These are phyloP conservation scores for Elegia similella DNA, from an alignment of 2,888 invertebrate species.

Conservation along the genomic window DNA sequence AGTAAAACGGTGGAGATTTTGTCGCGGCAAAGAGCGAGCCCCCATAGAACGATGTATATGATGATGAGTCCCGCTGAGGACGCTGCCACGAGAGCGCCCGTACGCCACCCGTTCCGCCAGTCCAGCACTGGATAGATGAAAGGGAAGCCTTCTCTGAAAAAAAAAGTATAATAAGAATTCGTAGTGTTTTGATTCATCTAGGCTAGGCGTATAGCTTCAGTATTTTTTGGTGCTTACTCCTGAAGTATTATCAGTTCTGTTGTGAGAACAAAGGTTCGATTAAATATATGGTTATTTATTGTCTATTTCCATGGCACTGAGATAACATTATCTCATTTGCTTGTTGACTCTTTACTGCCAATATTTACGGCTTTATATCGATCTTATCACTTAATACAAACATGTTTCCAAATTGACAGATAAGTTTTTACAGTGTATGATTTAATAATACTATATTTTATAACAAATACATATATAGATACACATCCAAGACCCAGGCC, in stretches of 20 bases:
- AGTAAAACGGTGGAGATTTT: conserved; percentile 45
- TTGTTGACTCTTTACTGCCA: not conserved
- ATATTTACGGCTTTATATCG: not conserved
- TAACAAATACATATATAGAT: no score
- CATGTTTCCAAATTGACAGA: conserved; percentile 21
- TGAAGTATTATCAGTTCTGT: not conserved
- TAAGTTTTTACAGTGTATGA: no score
- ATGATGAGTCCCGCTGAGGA: conserved; percentile 47
- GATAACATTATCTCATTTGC: not conserved
- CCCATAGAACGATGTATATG: conserved; percentile 53
- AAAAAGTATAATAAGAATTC: not conserved
- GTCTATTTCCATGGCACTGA: not conserved
- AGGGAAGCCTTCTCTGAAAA: conserved; percentile 81
- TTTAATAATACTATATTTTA: no score
- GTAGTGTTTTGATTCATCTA: no score
- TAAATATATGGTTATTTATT: not conserved
- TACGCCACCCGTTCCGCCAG: conserved; percentile 85
- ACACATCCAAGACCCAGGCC: no score
- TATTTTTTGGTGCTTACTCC: no score
- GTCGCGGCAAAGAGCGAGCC: conserved; percentile 48
- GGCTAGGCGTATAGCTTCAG: no score
- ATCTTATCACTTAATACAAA: not conserved
- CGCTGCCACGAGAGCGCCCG: conserved; percentile 67
- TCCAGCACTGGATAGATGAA: conserved; percentile 89
- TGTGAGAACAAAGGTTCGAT: not conserved